phyloP scores from a whole-genome alignment of 2,113 vertebrate species.

The Sula dactylatra region DNA sequence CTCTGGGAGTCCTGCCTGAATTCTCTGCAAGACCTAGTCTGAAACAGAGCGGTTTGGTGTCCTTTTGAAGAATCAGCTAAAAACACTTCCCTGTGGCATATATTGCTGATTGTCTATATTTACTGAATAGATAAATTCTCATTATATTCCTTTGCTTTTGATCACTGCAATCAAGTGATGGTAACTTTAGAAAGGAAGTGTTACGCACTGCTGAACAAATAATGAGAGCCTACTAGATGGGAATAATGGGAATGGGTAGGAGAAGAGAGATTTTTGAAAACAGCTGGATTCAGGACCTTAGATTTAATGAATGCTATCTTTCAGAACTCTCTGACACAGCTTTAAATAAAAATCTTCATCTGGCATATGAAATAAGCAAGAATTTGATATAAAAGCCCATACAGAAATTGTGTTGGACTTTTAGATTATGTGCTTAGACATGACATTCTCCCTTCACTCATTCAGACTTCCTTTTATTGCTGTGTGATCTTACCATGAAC shows the following conservation, averaged over 20 bases:
- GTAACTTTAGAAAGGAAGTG: background rate
- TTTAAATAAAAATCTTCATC: slow-evolving; percentile 8
- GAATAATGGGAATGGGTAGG: background rate
- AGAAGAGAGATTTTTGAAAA: background rate
- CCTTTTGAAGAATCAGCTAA: background rate
- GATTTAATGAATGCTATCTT: background rate
- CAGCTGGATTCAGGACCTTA: background rate
- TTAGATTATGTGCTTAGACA: background rate
- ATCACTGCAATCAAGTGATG: background rate
- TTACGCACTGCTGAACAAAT: background rate
- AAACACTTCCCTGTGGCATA: background rate
- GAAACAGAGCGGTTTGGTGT: background rate
- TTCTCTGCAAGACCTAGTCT: background rate
- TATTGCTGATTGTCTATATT: background rate
- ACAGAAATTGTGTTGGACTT: background rate
- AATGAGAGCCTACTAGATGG: background rate
- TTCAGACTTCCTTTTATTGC: background rate
- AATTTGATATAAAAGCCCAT: background rate
- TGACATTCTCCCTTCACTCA: background rate
- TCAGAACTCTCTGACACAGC: background rate
- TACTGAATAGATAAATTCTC: background rate
- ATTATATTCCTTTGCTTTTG: background rate
- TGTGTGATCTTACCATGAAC: background rate
- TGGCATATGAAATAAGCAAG: background rate
- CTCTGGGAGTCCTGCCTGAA: background rate